Base-by-base conservation (phyloP, 2,888 invertebrate genomes). In the Rotaria magnacalcarata region DNA sequence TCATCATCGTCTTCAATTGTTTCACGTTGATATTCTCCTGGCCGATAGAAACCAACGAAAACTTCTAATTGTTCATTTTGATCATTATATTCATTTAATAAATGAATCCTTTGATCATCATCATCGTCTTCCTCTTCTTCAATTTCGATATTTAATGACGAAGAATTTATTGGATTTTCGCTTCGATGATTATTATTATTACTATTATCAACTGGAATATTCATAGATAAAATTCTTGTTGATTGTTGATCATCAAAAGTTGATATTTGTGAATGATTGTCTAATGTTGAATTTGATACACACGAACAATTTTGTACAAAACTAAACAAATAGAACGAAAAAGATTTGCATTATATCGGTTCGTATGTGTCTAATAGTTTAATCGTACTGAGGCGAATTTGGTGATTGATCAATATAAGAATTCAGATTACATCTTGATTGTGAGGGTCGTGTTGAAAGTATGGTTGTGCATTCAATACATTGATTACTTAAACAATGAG, bases 41-140 rank as follows among this genome's bases (percentile, higher is more conserved):
- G 52, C 6, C 56, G 52, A 56, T 85, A 50, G 27, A 54, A 50
- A 19, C 56, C 85, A 56, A 54, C 85, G 19, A 54, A 50, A 34
- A 54, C 85, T 56, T 58, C 85, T 34, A 54, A 43, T 56, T 85
- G 52, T 56, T 85, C 85, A 34, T 85, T 56, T 27, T 56, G n/a
- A 54, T 85, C 85, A 24, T 24, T 21, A n/a, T 85, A 16, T 56
- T 85, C 85, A 56, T 85, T 56, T 19, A 7, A 27, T 34, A 54
- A 16, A 19, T 56, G n/a, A 11, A 16, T 21, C 34, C 56, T 14
- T 56, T 85, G 52, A 27, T 85, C 85, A 56, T 85, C 58, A 43
- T 85, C 85, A 27, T 85, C 85, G 24, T 85, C 85, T 27, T 85
- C 85, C 7, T 85, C 58, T 41, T 85, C 85, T 56, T 85, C 85